Base-by-base conservation (phyloP, 2,113 vertebrate genomes). In the Cygnus atratus region DNA sequence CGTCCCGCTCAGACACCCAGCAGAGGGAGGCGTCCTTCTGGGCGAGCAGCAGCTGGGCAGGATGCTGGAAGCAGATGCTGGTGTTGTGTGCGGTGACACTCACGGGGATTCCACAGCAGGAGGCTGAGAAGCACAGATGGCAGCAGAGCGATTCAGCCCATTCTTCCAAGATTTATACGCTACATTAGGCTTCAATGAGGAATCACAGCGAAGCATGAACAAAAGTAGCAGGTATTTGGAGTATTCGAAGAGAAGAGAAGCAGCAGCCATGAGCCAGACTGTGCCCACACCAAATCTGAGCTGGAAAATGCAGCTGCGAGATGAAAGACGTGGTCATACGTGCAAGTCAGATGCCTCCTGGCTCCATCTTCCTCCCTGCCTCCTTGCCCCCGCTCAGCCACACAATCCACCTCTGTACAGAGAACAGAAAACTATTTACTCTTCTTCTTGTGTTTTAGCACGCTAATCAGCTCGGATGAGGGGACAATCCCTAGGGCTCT, bases 1-100 rank as follows among this genome's bases (percentile, higher is more conserved):
- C 5, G 11, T 2, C 71, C 91, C 5, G 0, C 25, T 20, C 2
- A 1, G 82, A 48, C 79, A 59, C 46, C 43, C 6, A 1, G 54
- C 28, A 44, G 4, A 28, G 22, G 3, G 0, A 26, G 43, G 25
- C 5, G 7, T 41, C 48, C 63, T 68, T 41, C 44, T 54, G 37
- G 35, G 24, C 28, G 2, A 52, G 28, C 2, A 1, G 44, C 41
- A 50, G 35, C 31, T 37, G 35, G 1, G 6, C 37, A 2, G 0
- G 39, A 39, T 39, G 39, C 39, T 39, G 79, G 71, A 61, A 31
- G 10, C 0, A 9, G 61, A 8, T 46, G n/a, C 55, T 4, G 3
- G 39, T 1, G 0, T 6, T 8, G 16, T 37, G 4, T 43, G 18
- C 13, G 50, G 6, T 14, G 41, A 63, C 41, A 7, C 50, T 24